Percentiles rank a stretch among this genome's conserved stretches.
These are phyloP conservation scores for Eurypyga helias DNA, from an alignment of 2,113 vertebrate species.

Conservation along the genomic window DNA sequence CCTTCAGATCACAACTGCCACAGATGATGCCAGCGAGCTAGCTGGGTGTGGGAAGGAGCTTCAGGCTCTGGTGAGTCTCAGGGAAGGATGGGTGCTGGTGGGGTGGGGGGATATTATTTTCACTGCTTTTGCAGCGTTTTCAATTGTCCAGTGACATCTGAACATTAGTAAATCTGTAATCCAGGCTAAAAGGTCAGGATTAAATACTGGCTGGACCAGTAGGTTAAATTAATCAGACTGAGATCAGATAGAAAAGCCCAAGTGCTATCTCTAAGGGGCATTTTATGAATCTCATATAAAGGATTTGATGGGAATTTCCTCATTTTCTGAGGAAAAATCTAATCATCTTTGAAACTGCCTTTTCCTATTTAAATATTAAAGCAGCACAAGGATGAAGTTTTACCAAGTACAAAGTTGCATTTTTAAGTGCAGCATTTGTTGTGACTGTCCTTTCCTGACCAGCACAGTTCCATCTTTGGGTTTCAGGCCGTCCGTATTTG, in stretches of 20 bases:
- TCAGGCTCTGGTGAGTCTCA: conserved; percentile 78
- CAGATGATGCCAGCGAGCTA: background rate
- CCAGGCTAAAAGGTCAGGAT: background rate
- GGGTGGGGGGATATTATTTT: background rate
- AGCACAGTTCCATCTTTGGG: background rate
- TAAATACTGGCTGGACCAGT: background rate
- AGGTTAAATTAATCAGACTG: background rate
- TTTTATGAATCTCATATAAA: background rate
- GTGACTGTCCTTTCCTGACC: background rate
- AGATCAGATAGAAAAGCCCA: background rate
- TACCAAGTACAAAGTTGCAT: background rate
- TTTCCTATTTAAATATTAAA: background rate
- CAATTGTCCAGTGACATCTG: background rate
- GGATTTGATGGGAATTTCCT: background rate
- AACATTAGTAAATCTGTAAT: background rate
- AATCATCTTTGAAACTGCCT: background rate
- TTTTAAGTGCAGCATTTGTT: background rate
- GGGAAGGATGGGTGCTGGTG: too few relatives aligned
- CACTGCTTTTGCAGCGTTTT: background rate
- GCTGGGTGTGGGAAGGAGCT: background rate
- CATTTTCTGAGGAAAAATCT: background rate
- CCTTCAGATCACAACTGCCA: rapidly evolving
- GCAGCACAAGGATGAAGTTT: background rate
- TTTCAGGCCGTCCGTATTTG: background rate
- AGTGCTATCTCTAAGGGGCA: background rate